A percentile compares a stretch with the other conserved stretches of the same genome.
These are phyloP conservation scores for Anableps anableps DNA, from an alignment of 2,797 vertebrate genomes.

Conservation along the genomic window DNA sequence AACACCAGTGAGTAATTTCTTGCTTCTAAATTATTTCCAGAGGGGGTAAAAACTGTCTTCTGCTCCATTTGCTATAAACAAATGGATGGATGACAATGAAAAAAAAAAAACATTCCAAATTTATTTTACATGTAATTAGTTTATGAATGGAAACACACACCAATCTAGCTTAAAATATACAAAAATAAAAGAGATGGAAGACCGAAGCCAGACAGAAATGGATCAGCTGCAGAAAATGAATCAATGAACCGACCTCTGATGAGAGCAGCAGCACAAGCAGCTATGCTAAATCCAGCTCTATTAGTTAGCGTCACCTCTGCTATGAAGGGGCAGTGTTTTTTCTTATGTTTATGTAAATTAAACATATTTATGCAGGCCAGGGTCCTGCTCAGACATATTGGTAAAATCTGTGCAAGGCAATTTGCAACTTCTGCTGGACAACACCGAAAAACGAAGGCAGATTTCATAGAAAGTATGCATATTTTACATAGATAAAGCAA, in stretches of 20 bases:
- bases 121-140: background rate
- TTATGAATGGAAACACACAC: background rate
- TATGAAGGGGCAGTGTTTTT: constrained; percentile 41
- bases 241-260: constrained; percentile 30
- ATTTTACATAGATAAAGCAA: background rate
- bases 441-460: background rate
- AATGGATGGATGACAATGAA: background rate
- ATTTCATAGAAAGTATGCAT: background rate
- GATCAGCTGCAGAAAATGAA: constrained; percentile 29
- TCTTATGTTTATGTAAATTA: constrained; percentile 18
- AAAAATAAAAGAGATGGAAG: constrained; percentile 15
- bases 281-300: constrained; percentile 29
- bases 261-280: constrained; percentile 43
- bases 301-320: constrained; percentile 57
- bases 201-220: constrained; percentile 34
- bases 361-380: constrained; percentile 26
- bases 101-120: background rate
- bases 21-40: background rate
- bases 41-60: background rate
- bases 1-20: background rate
- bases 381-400: constrained; percentile 20
- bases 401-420: constrained; percentile 6
- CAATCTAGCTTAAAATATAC: constrained; percentile 8
- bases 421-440: constrained; percentile 2
- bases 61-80: background rate